phyloP scores from a whole-genome alignment of 2,888 invertebrate genomes.

The Brenthis ino region DNA sequence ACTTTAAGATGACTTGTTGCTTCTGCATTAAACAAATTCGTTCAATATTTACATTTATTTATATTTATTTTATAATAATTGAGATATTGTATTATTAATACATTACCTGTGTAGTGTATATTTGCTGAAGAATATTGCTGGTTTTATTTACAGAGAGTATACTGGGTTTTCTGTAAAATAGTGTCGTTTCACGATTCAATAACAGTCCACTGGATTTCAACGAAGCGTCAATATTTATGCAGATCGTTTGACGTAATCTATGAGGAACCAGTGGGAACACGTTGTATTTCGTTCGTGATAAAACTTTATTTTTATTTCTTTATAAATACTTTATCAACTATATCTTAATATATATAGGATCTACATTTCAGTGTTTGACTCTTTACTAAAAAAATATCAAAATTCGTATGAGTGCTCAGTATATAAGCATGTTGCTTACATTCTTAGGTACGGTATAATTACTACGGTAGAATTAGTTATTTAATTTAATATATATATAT shows the following conservation, averaged over 20 bases:
- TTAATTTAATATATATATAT: too few species aligned
- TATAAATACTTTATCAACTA: not conserved
- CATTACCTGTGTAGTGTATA: not conserved
- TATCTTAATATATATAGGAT: too few species aligned
- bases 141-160: constrained; percentile 9
- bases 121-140: not conserved
- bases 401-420: too few species aligned
- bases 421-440: too few species aligned
- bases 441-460: too few species aligned
- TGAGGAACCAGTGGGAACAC: constrained; percentile 15
- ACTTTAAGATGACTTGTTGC: too few species aligned
- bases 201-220: constrained; percentile 20
- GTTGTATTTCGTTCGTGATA: not conserved
- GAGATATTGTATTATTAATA: not conserved
- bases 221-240: constrained; percentile 22
- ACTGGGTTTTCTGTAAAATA: constrained; percentile 6
- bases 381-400: too few species aligned
- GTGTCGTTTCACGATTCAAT: constrained; percentile 16
- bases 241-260: constrained; percentile 18
- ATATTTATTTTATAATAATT: too few species aligned
- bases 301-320: not conserved
- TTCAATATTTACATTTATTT: too few species aligned
- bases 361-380: too few species aligned
- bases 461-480: too few species aligned
- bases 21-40: too few species aligned